A percentile compares a stretch with the other conserved stretches of the same genome.
Conservation (phyloP, 2,113 vertebrate species). For the Prionailurus viverrinus region DNA sequence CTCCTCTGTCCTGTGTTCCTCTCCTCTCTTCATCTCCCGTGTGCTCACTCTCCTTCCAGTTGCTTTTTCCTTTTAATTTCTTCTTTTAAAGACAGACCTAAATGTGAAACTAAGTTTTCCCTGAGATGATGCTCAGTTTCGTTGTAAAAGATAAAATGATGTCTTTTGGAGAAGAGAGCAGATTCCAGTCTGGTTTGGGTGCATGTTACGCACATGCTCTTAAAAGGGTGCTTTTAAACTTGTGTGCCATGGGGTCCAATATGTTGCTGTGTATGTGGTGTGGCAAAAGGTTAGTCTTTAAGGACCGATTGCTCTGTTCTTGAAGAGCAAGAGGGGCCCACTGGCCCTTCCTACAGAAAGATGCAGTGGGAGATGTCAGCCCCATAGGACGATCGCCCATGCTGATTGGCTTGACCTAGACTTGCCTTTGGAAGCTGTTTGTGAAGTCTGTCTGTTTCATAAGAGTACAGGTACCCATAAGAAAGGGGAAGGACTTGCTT, state of each 20-base stretch:
- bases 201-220: too few species aligned
- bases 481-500: background rate
- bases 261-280: background rate
- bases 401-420: background rate
- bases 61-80: background rate
- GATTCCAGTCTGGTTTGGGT: background rate
- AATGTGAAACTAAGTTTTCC: background rate
- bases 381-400: background rate
- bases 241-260: background rate
- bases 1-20: background rate
- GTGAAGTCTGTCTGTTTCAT: background rate
- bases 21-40: background rate
- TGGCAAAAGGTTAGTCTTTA: background rate
- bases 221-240: background rate
- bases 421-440: background rate
- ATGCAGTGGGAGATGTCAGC: background rate
- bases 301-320: background rate
- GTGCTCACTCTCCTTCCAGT: background rate
- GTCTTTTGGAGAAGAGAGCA: background rate
- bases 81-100: background rate
- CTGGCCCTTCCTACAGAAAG: background rate
- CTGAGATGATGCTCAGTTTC: background rate
- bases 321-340: background rate
- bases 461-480: background rate
- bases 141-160: background rate